Evolutionary conservation across 2,797 vertebrate genomes (phyloP).

Genomic region (Phaenicophaeus curvirostris): DNA sequence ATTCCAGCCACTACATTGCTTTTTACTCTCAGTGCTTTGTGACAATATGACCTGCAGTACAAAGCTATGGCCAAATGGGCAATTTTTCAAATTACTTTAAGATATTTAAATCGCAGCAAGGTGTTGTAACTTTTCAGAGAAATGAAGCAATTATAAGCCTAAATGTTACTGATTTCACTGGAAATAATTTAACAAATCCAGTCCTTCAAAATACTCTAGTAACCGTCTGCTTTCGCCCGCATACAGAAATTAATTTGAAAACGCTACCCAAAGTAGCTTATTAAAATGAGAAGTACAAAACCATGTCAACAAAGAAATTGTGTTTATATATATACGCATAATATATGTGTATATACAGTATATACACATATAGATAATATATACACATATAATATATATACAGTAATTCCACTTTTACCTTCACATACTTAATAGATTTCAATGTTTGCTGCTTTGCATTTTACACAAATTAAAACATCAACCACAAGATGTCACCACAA

Average conservation of each 20-base stretch:
- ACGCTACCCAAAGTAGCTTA: background rate
- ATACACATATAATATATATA: no score
- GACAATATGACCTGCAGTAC: background rate
- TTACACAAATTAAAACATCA: background rate
- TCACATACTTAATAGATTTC: background rate
- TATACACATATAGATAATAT: no score
- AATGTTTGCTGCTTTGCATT: background rate
- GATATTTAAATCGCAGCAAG: background rate
- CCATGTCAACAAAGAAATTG: background rate
- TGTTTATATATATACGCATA: background rate
- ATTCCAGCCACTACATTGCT: background rate
- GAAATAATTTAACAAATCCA: background rate
- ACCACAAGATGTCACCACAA: slow-evolving; percentile 73
- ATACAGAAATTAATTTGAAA: background rate
- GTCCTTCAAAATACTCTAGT: background rate
- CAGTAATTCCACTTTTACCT: background rate
- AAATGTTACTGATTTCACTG: background rate
- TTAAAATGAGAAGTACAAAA: background rate
- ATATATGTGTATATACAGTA: no score
- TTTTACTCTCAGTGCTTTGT: background rate
- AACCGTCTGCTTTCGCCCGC: background rate
- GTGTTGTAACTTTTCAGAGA: background rate
- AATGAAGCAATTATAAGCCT: background rate
- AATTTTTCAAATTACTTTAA: background rate
- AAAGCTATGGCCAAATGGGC: background rate